Base-by-base conservation (phyloP, 2,888 invertebrate species). In the Agrochola circellaris region DNA sequence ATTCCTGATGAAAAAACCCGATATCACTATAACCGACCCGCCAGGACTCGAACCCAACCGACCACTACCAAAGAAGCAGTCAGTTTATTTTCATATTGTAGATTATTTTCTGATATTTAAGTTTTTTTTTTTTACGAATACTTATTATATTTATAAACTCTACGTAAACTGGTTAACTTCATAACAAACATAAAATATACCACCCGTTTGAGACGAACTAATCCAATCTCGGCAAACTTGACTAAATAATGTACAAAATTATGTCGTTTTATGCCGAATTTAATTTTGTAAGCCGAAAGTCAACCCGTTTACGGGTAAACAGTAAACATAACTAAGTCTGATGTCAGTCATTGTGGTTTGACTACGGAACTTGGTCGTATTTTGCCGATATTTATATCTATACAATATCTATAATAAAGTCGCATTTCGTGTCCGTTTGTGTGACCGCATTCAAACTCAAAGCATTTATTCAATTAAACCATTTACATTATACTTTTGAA, bases 161-260 rank as follows among this genome's bases (percentile, higher is more conserved):
- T n/a, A 23, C 48, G 17, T 17, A 45, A 75, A 23, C 30, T 42
- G 3, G 30, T 54, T 73, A 34, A 45, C 48, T 51, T 56, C 48
- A 0, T 34, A 56, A 64, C 20, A 48, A 64, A 51, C 56, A 54
- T 56, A 17, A 67, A 79, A 73, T 9, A n/a, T 30, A 23, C 66
- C 23, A 56, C n/a, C 26, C 54, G 48, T 56, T 73, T 67, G 61
- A 67, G 34, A 79, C 17, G 1, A 71, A 61, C 38, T 67, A 73
- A 79, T 67, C 20, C n/a, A 79, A 79, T 79, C 26, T 56, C 42
- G 15, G 11, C 11, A 15, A 62, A 79, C n/a, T 79, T 23, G 8
- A 34, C 56, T 67, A 23, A 79, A 62, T 79, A 51, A 67, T 79
- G 11, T 62, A 79, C 73, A n/a, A 62, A 79, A 79, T 72, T 26